Base-by-base conservation (phyloP, 1,140 invertebrate species). In the Microvelia longipes region DNA sequence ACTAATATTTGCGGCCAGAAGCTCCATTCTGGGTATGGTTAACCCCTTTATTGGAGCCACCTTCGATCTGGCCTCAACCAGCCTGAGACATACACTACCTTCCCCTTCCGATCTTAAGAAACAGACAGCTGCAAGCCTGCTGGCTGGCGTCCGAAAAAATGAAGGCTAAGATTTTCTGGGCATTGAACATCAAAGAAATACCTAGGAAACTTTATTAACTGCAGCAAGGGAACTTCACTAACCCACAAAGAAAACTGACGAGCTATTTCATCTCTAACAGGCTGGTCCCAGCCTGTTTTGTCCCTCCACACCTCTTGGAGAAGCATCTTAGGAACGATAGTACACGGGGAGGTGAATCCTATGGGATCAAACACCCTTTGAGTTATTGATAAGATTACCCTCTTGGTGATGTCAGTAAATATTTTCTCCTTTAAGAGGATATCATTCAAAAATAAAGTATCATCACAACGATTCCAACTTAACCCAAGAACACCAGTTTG, bases 101-200 rank as follows among this genome's bases (percentile, higher is more conserved):
- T 29, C 1, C 15, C 50, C 63, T 26, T 14, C 13, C 1, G 72
- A 69, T 50, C 71, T 29, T 70, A 73, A 71, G 63, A 77, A 77
- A 24, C 70, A 71, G 25, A 75, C 75, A 0, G 76, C 74, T 1
- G 76, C 76, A 78, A 13, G 76, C 77, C n/a, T 72, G 71, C 35
- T 71, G 71, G 29, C 77, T 78, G 0, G 77, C 77, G n/a, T 78
- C 71, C 72, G 68, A 79, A 80, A 0, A 75, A 68, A 70, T 80
- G 78, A n/a, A 79, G n/a, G n/a, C 13, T n/a, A 2, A 62, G 14
- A 62, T 27, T 2, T 15, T 63, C n/a, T 25, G 15, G 26, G 1
- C 29, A 13, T 14, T 68, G 28, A 50, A 27, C n/a, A 1, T 27
- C 29, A 25, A n/a, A 30, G n/a, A 29, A 19, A 5, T 50, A 68